Evolutionary conservation across 2,797 vertebrate species (phyloP).

Genomic region (Tinamus major): DNA sequence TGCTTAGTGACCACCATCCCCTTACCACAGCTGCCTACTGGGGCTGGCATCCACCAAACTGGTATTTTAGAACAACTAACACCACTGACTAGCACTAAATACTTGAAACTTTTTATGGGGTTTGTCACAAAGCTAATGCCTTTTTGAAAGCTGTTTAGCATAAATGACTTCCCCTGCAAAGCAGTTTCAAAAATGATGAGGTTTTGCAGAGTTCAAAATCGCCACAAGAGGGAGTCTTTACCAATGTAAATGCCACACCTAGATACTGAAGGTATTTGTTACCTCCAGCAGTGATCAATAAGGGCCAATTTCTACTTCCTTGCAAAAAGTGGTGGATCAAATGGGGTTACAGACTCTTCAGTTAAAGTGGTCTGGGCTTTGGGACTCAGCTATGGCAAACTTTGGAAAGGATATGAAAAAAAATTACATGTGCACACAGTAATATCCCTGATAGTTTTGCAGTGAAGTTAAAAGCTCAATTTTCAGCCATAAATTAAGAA

Average conservation of each 20-base stretch:
- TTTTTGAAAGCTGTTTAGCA: neutral
- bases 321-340: neutral
- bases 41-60: neutral
- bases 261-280: neutral
- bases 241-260: neutral
- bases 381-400: neutral
- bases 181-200: neutral
- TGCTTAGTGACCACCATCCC: neutral
- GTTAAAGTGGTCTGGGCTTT: neutral
- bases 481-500: neutral
- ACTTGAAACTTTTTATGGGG: neutral
- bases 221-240: conserved; percentile 70
- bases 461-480: neutral
- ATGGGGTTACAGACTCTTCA: neutral
- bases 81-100: neutral
- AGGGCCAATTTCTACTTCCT: neutral
- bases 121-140: neutral
- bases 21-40: neutral
- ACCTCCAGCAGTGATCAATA: neutral
- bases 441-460: neutral
- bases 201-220: conserved; percentile 15
- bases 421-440: neutral
- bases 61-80: neutral
- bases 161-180: neutral
- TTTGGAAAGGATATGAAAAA: neutral